A percentile compares a stretch with the other conserved stretches of the same genome.
phyloP scores from a whole-genome alignment of 2,113 vertebrate genomes.

The Hippoglossus stenolepis region DNA sequence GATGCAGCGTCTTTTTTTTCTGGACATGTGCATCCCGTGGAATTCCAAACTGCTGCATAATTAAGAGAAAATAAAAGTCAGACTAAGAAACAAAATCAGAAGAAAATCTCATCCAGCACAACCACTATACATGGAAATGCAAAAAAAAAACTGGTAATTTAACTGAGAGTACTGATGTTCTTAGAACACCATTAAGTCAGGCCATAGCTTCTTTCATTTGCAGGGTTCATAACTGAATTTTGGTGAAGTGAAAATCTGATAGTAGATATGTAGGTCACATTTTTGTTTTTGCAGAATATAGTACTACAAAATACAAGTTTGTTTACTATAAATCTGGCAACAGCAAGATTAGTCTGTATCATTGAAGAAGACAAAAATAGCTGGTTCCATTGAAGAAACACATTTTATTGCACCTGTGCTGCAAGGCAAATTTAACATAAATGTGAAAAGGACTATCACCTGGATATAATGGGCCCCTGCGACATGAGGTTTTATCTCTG shows the following conservation, averaged over 20 bases:
- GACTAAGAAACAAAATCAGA: neutral
- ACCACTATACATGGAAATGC: neutral
- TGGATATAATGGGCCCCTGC: conserved; percentile 53
- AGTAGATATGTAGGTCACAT: neutral
- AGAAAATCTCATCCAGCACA: neutral
- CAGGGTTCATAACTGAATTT: neutral
- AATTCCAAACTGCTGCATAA: too few species aligned
- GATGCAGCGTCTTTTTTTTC: too few species aligned
- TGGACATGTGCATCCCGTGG: too few species aligned
- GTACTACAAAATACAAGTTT: neutral
- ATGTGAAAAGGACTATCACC: conserved; percentile 35
- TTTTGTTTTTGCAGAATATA: neutral
- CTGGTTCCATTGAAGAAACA: neutral
- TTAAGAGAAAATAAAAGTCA: too few species aligned
- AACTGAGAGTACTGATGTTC: neutral
- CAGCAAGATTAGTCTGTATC: neutral
- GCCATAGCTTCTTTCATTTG: neutral
- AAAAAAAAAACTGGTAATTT: neutral
- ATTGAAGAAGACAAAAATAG: neutral
- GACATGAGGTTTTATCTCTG: conserved; percentile 56
- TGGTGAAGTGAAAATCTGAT: neutral
- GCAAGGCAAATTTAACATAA: neutral
- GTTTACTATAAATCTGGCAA: neutral
- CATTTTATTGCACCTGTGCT: neutral
- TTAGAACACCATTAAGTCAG: neutral